Percentiles rank a stretch among this genome's conserved stretches.
phyloP scores from a whole-genome alignment of 2,888 invertebrate genomes.

The Drosophila fulvimacula region DNA sequence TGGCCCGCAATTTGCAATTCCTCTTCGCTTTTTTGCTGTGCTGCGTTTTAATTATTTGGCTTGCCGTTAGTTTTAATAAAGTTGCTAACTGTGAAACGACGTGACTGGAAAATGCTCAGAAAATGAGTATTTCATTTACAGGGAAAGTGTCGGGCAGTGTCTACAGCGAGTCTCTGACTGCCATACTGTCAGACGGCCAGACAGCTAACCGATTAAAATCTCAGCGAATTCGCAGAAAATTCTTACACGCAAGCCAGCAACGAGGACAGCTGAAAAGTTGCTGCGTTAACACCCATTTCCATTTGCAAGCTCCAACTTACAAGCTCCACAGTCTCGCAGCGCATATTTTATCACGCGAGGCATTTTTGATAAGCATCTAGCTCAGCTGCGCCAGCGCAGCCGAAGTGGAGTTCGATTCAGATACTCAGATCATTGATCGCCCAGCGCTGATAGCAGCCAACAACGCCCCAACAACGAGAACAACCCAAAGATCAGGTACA shows the following conservation, averaged over 20 bases:
- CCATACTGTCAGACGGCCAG: constrained; percentile 6
- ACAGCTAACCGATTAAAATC: constrained; percentile 70
- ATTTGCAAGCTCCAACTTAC: constrained; percentile 14
- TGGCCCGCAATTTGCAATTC: constrained; percentile 71
- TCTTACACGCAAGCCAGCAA: constrained; percentile 73
- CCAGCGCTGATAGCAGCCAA: constrained; percentile 38
- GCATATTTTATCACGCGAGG: no score
- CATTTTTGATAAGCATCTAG: no score
- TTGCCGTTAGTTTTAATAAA: constrained; percentile 78
- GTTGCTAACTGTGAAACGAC: constrained; percentile 79
- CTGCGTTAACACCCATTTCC: constrained; percentile 70
- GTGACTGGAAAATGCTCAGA: constrained; percentile 67
- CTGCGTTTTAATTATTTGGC: constrained; percentile 74
- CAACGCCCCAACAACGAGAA: constrained; percentile 46
- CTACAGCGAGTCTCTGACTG: constrained; percentile 3
- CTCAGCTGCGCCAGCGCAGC: not conserved
- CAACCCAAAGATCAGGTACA: constrained; percentile 18
- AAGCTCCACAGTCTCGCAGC: not conserved
- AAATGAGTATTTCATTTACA: constrained; percentile 70
- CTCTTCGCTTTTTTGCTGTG: constrained; percentile 37
- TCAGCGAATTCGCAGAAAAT: constrained; percentile 75
- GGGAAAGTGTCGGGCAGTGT: constrained; percentile 67
- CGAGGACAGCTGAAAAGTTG: constrained; percentile 71
- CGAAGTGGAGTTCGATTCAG: constrained; percentile 31
- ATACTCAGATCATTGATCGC: constrained; percentile 54